A percentile compares a stretch with the other conserved stretches of the same genome.
These are phyloP conservation scores for Pseudolaguvia tuberculata DNA, from an alignment of 2,113 vertebrate genomes.

Conservation along the genomic window DNA sequence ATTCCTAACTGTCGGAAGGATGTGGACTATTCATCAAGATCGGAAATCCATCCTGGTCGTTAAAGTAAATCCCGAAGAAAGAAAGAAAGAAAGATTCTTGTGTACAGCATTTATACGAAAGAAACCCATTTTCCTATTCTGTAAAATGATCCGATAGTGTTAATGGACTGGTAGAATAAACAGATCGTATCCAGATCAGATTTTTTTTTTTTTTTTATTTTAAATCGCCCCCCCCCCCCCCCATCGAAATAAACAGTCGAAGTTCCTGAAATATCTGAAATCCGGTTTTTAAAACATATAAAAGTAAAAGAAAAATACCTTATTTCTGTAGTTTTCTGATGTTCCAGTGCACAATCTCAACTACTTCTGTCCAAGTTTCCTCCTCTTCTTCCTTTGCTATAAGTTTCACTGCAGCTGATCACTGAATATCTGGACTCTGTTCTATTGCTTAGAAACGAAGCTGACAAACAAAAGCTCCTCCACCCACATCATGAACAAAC, in stretches of 20 bases:
- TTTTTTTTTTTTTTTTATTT: too few relatives aligned
- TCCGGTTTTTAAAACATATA: neutral
- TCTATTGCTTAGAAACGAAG: constrained; percentile 55
- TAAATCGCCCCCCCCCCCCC: neutral
- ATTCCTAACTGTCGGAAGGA: neutral
- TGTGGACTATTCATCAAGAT: neutral
- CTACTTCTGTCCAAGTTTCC: constrained; percentile 4
- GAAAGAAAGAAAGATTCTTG: neutral
- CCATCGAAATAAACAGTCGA: constrained; percentile 13
- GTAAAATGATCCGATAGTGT: neutral
- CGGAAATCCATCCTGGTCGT: neutral
- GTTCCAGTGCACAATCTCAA: neutral
- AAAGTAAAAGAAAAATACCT: constrained; percentile 27
- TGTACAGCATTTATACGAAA: neutral
- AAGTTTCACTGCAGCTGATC: constrained; percentile 12
- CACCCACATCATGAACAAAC: constrained; percentile 53
- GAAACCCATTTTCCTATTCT: neutral
- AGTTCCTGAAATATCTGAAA: neutral
- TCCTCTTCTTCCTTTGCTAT: too few relatives aligned
- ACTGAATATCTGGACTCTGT: constrained; percentile 28
- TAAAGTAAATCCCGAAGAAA: too few relatives aligned
- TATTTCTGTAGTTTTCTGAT: neutral
- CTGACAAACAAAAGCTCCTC: constrained; percentile 54
- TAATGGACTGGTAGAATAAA: neutral
- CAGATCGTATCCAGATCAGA: constrained; percentile 25